Evolutionary conservation across 2,888 invertebrate genomes (phyloP), one percentile per base, ranked within the genome.

Genomic region (Cerceris ruficornis): DNA sequence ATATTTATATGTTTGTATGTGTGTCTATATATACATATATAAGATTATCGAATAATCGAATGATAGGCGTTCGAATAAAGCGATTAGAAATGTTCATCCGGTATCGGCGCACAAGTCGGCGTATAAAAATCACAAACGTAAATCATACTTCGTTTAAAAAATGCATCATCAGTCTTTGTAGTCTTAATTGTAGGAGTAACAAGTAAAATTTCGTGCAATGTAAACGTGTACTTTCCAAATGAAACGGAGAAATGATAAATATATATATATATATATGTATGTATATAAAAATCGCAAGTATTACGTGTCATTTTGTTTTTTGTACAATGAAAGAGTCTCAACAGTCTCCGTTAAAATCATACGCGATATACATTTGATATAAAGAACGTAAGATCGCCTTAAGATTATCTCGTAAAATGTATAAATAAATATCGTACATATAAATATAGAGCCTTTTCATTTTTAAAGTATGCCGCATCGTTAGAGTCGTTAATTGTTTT

Each of bases 141-240:
- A 77, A 60, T 68, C 54, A 59, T 71, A 71, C 60, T 13, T 49
- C 28, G 9, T 8, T 54, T 65, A 64, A 49, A 65, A 41, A 73
- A 70, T 77, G 64, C 55, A 64, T 54, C 57, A 64, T 80, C 70
- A 77, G 69, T 70, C 77, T 80, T 77, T 43, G 39, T 9, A 55
- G 17, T 68, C 77, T 28, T 59, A 73, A 68, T 60, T 9, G 50
- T 68, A 69, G 60, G 52, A 55, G n/a, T 71, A 78, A 78, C 71
- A 77, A 57, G 52, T 72, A 69, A 61, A 69, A 66, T 7, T 69
- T 66, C 59, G 52, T 57, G 39, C n/a, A 75, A 62, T 65, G 39
- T 15, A 58, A 69, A 60, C 58, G 46, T 17, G 6, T 75, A 14
- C 17, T 55, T 13, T 28, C 5, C 28, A 41, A 60, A 28, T 69